phyloP scores from a whole-genome alignment of 2,888 invertebrate genomes.

The Phymatocera aterrima region DNA sequence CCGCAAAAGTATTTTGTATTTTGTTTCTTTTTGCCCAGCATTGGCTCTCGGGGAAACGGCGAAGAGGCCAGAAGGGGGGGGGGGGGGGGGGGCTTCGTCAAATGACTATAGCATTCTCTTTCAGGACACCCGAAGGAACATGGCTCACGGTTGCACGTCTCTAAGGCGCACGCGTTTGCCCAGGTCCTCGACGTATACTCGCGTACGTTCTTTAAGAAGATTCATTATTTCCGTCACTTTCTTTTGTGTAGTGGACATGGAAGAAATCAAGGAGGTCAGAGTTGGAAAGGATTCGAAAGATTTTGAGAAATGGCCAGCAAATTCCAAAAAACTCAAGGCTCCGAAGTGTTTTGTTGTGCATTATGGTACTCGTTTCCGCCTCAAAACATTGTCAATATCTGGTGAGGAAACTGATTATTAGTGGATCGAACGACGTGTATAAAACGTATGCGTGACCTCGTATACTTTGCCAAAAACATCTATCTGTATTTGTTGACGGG shows the following conservation, averaged over 20 bases:
- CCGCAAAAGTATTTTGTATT: too few species aligned
- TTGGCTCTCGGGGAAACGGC: too few species aligned
- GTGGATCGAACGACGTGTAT: not conserved
- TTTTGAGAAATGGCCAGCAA: slow-evolving; percentile 95
- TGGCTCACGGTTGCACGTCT: too few species aligned
- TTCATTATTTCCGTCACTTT: not conserved
- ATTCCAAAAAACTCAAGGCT: slow-evolving; percentile 87
- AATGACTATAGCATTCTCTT: too few species aligned
- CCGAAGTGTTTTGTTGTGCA: slow-evolving; percentile 92
- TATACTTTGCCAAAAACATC: too few species aligned
- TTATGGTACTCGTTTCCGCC: slow-evolving; percentile 92
- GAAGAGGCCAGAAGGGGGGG: too few species aligned
- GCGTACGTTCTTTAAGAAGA: not conserved
- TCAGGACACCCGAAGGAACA: too few species aligned
- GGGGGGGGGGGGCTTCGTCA: too few species aligned
- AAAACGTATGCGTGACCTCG: not conserved
- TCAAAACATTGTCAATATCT: slow-evolving; percentile 92
- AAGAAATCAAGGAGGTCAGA: slow-evolving; percentile 93
- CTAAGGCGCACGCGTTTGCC: too few species aligned
- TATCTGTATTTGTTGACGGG: too few species aligned
- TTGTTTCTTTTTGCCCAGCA: too few species aligned
- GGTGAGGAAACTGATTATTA: slow-evolving; percentile 76
- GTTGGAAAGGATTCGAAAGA: slow-evolving; percentile 92
- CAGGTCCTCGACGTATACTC: too few species aligned
- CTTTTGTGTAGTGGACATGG: slow-evolving; percentile 79